A percentile compares a stretch with the other conserved stretches of the same genome.
Conservation (phyloP, 2,888 invertebrate species). For the Ophion ventricosus region DNA sequence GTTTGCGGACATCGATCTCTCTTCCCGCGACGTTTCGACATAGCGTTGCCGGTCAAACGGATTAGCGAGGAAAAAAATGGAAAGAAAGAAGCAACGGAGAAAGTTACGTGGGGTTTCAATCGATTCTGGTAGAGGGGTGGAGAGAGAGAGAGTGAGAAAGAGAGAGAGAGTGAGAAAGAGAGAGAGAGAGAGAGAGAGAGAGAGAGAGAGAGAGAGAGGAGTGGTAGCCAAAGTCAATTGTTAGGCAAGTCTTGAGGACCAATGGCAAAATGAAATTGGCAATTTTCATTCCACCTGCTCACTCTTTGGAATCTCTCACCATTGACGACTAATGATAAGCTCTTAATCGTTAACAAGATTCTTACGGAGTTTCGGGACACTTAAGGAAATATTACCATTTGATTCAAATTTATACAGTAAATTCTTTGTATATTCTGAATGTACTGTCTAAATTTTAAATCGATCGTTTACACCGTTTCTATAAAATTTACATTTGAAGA, state of each 20-base stretch:
- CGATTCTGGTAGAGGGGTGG: constrained; percentile 22
- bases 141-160: background rate
- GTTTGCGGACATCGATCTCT: constrained; percentile 61
- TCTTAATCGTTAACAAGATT: background rate
- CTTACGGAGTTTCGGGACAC: no score
- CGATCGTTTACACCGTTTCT: no score
- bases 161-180: background rate
- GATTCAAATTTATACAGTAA: no score
- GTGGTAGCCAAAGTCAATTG: background rate
- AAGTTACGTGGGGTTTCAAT: constrained; percentile 23
- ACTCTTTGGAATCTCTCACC: background rate
- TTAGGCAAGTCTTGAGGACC: background rate
- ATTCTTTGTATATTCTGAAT: no score
- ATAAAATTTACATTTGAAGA: no score
- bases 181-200: background rate
- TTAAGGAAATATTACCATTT: no score
- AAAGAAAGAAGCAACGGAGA: background rate
- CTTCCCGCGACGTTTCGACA: constrained; percentile 24
- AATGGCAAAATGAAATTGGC: background rate
- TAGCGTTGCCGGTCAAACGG: constrained; percentile 30
- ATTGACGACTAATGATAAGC: background rate
- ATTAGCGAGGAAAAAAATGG: constrained; percentile 11
- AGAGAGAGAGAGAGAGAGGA: background rate
- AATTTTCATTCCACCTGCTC: background rate
- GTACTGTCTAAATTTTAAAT: no score